A percentile compares a stretch with the other conserved stretches of the same genome.
These are phyloP conservation scores for Ceyx margarethae DNA, from an alignment of 2,113 vertebrate species.

Conservation along the genomic window DNA sequence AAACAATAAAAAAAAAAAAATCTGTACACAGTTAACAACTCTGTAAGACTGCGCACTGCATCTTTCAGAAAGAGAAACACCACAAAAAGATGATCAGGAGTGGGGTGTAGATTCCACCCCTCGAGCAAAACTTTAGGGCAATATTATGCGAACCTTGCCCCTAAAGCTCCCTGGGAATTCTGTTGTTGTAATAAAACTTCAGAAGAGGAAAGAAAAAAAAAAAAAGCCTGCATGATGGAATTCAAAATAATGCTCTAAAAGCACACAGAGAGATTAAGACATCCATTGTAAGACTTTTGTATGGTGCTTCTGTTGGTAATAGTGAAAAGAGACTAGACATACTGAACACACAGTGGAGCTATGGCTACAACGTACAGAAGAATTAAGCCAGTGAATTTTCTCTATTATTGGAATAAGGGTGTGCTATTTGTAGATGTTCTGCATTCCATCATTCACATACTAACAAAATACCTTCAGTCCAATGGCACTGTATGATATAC, in stretches of 20 bases:
- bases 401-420: constrained; percentile 61
- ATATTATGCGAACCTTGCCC: constrained; percentile 83
- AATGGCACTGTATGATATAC: not conserved
- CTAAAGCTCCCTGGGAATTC: constrained; percentile 89
- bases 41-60: constrained; percentile 45
- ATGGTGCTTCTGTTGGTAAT: constrained; percentile 81
- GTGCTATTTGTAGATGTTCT: constrained; percentile 28
- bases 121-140: constrained; percentile 78
- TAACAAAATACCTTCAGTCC: constrained; percentile 17
- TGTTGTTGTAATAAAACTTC: constrained; percentile 84
- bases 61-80: constrained; percentile 74
- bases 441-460: constrained; percentile 31
- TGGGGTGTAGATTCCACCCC: constrained; percentile 67
- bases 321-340: constrained; percentile 81
- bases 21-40: constrained; percentile 71
- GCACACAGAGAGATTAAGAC: constrained; percentile 87
- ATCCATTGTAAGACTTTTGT: constrained; percentile 85
- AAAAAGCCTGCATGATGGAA: constrained; percentile 79
- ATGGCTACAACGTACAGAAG: constrained; percentile 69
- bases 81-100: constrained; percentile 74
- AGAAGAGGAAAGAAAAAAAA: constrained; percentile 73
- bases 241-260: constrained; percentile 84
- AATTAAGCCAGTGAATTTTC: constrained; percentile 74
- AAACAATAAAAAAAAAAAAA: constrained; percentile 73
- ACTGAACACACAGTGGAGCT: constrained; percentile 76